These are phyloP conservation scores for Odontophorus gujanensis DNA, from an alignment of 2,113 vertebrate species.

Conservation along the genomic window DNA sequence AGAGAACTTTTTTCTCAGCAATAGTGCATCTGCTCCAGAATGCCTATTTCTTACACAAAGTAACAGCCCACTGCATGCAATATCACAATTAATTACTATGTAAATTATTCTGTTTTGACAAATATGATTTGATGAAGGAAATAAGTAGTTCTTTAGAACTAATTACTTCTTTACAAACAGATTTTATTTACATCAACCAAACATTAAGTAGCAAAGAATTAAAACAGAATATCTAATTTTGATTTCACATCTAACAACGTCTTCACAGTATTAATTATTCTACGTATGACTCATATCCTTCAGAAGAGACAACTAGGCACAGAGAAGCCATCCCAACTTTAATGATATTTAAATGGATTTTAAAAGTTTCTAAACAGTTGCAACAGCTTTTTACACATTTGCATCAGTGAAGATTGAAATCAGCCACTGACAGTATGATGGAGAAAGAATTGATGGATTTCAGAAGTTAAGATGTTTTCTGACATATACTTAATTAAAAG, in stretches of 20 bases:
- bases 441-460: not conserved
- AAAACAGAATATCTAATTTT: not conserved
- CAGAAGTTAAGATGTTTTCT: not conserved
- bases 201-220: not conserved
- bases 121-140: not conserved
- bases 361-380: not conserved
- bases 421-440: not conserved
- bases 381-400: not conserved
- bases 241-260: not conserved
- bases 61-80: not conserved
- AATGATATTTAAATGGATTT: not conserved
- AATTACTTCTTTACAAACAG: constrained; percentile 1
- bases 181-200: not conserved
- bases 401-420: not conserved
- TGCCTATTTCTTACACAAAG: not conserved
- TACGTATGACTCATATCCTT: not conserved
- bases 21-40: not conserved
- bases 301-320: not conserved
- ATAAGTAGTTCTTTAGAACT: not conserved
- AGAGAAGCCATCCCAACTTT: not conserved
- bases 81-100: not conserved
- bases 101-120: not conserved
- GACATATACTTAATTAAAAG: not conserved
- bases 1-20: not conserved
- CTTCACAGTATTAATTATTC: not conserved